phyloP scores from a whole-genome alignment of 2,888 invertebrate genomes.

The Conus canariensis region DNA sequence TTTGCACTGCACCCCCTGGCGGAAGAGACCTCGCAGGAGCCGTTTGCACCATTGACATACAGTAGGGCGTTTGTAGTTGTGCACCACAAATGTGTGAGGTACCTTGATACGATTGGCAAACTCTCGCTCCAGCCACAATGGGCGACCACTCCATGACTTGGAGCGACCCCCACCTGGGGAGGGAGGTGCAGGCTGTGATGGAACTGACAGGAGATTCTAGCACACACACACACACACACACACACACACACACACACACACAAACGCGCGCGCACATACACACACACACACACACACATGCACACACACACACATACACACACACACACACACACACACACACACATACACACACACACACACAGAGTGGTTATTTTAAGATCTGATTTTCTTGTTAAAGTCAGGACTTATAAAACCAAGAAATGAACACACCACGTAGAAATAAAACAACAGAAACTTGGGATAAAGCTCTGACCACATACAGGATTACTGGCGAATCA shows the following conservation, averaged over 20 bases:
- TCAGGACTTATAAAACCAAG: no score
- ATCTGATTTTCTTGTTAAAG: no score
- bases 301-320: no score
- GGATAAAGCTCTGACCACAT: no score
- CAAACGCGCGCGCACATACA: no score
- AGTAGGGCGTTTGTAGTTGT: constrained; percentile 97
- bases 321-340: no score
- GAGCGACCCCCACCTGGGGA: constrained; percentile 62
- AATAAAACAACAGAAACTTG: neutral
- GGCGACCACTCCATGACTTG: constrained; percentile 80
- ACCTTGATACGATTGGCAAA: constrained; percentile 85
- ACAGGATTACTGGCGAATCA: no score
- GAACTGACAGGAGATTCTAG: constrained; percentile 50
- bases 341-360: no score
- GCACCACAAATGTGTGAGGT: constrained; percentile 96
- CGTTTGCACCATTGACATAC: constrained; percentile 98
- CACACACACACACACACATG: no score
- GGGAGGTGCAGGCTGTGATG: constrained; percentile 47
- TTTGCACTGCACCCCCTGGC: constrained; percentile 96
- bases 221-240: neutral
- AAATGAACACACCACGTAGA: neutral
- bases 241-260: no score
- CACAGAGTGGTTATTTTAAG: no score
- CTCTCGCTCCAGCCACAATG: constrained; percentile 87
- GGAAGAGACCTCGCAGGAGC: constrained; percentile 93